These are phyloP conservation scores for Troglohyphantes excavatus DNA, from an alignment of 2,888 invertebrate genomes.

Conservation along the genomic window DNA sequence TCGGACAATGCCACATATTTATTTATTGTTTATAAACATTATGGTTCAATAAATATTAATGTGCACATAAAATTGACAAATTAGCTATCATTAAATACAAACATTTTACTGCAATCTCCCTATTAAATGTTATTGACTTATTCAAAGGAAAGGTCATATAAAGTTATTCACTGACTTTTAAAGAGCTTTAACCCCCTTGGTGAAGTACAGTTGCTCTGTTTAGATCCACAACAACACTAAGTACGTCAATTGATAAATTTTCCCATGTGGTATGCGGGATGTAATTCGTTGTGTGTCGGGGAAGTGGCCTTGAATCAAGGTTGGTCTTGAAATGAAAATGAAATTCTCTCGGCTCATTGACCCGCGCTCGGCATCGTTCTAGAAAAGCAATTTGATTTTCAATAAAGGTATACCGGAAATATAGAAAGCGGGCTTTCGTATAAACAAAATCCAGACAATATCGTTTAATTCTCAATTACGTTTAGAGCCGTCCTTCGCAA, in stretches of 20 bases:
- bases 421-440: neutral
- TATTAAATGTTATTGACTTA: no score
- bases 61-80: no score
- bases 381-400: neutral
- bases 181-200: conserved; percentile 6
- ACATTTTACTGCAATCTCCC: no score
- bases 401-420: neutral
- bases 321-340: neutral
- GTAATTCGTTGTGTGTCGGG: neutral
- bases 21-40: no score
- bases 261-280: conserved; percentile 32
- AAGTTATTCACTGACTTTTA: neutral
- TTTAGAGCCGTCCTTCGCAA: no score
- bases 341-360: conserved; percentile 33
- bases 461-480: no score
- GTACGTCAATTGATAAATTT: conserved; percentile 10
- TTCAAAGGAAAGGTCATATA: no score
- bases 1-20: no score
- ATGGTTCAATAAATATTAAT: no score
- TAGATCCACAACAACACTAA: neutral
- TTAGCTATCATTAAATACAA: no score
- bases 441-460: no score
- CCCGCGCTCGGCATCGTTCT: neutral
- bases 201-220: neutral
- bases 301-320: conserved; percentile 25